Conservation (phyloP, 2,888 invertebrate genomes). For the Rosalia funebris region DNA sequence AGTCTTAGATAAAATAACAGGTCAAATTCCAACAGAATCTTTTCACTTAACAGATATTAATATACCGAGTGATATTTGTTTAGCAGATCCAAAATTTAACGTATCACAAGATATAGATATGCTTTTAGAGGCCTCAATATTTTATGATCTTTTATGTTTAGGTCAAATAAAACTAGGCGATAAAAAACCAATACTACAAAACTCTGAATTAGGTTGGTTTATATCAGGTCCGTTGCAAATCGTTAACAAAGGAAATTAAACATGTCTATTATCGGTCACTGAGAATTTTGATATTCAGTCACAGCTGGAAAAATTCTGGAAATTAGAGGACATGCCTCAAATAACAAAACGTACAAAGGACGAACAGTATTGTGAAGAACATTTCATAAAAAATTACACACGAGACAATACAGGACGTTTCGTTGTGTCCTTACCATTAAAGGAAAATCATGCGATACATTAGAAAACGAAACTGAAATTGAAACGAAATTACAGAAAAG, state of each 20-base stretch:
- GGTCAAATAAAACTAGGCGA: background rate
- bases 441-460: background rate
- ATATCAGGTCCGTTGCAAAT: background rate
- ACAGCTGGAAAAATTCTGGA: conserved; percentile 9
- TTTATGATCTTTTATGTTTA: conserved; percentile 3
- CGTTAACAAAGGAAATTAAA: background rate
- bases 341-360: background rate
- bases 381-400: background rate
- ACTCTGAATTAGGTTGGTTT: background rate
- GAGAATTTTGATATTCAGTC: background rate
- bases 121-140: conserved; percentile 3
- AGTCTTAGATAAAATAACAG: conserved; percentile 17
- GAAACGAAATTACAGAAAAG: background rate
- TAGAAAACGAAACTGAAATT: background rate
- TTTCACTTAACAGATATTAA: background rate
- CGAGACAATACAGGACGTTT: background rate
- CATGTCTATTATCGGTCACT: background rate
- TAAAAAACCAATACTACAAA: background rate
- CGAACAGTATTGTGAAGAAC: background rate
- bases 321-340: background rate
- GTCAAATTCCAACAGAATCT: background rate
- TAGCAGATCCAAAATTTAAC: conserved; percentile 14
- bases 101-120: conserved; percentile 1
- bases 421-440: background rate
- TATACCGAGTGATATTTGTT: background rate